Conservation (phyloP, 2,113 vertebrate genomes). For the Anguilla rostrata region DNA sequence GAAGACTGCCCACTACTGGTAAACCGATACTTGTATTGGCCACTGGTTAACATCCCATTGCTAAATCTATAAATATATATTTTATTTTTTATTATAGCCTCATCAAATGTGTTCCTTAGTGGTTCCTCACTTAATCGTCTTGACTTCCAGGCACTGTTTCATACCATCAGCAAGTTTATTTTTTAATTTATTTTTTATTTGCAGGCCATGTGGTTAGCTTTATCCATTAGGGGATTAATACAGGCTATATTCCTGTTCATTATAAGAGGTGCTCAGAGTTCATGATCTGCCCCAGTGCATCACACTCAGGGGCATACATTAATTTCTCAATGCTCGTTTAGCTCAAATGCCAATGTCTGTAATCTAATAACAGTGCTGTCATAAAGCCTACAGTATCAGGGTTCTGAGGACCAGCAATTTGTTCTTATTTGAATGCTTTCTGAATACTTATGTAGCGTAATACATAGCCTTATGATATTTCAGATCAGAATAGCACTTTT, state of each 20-base stretch:
- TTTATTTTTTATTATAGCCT: not conserved
- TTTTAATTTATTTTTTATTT: not conserved
- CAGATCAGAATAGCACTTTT: too few species aligned
- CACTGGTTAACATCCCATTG: not conserved
- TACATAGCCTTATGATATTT: too few species aligned
- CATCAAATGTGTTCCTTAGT: not conserved
- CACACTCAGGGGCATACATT: not conserved
- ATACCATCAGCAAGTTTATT: not conserved
- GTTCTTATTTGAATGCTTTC: too few species aligned
- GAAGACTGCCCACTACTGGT: too few species aligned
- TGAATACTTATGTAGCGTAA: too few species aligned
- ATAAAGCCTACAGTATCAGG: not conserved
- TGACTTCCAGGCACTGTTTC: not conserved
- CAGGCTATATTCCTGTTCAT: not conserved
- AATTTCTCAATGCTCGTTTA: not conserved
- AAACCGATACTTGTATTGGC: too few species aligned
- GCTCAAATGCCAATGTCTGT: not conserved
- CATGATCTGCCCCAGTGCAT: not conserved
- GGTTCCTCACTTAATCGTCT: not conserved
- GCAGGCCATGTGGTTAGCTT: not conserved
- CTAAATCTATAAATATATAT: not conserved
- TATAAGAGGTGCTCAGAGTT: not conserved
- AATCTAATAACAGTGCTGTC: not conserved
- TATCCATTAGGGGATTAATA: not conserved
- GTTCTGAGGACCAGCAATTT: too few species aligned